Evolutionary conservation across 2,113 vertebrate genomes (phyloP), one percentile per base, ranked within the genome.

Genomic region (Ailuropoda melanoleuca): DNA sequence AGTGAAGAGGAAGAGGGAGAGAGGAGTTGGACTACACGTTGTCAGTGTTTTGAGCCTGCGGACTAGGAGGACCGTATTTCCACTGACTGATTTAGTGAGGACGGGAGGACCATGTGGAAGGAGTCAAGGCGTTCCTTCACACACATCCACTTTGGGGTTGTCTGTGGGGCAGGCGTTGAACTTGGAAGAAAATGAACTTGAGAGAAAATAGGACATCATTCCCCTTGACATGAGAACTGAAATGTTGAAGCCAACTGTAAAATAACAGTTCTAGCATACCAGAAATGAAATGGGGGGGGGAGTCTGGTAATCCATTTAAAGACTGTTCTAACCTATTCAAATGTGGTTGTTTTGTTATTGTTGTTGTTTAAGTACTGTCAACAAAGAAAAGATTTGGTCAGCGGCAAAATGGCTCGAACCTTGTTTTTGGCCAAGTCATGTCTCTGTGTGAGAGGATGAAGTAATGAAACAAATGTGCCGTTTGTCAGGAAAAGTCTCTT

Each of bases 81-180:
- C 7, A 14, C 18, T 26, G 13, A 37, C 26, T 37, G n/a, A 12
- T 39, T 70, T 31, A 70, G n/a, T 1, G 31, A 80, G 37, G 83
- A 66, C 31, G 24, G 31, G 74, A 60, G 34, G 39, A 1, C 4
- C 1, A 0, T 1, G 12, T n/a, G 0, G 1, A 9, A 8, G 13
- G 15, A 43, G 34, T 10, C 23, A 37, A 55, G 6, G 39, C 48
- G 15, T 83, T 87, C 23, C 31, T 82, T 62, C 62, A 18, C 2
- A 9, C 39, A 81, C 19, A 21, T 39, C 31, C 85, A 43, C 15
- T 64, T 17, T 39, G 55, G 46, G 85, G 68, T 31, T 26, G 0
- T 31, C 91, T 43, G 10, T 80, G 43, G 11, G 37, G 43, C 17
- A 80, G 83, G 29, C 23, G 8, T 10, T 78, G 58, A 77, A 43